Conservation (phyloP, 2,113 vertebrate genomes). For the Baryphthengus martii region DNA sequence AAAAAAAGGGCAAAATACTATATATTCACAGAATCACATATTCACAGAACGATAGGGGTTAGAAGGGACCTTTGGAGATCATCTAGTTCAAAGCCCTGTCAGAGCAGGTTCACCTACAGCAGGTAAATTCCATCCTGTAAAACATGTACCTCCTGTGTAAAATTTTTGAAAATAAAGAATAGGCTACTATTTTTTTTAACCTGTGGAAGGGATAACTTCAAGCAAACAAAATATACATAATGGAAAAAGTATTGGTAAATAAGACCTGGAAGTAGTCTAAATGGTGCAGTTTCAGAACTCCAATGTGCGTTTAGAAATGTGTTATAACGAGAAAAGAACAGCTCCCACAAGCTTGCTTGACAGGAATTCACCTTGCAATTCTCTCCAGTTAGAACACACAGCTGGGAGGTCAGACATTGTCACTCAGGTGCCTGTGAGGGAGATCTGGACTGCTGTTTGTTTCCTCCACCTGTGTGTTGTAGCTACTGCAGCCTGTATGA, state of each 20-base stretch:
- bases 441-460: not conserved
- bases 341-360: not conserved
- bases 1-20: not conserved
- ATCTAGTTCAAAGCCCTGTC: too few species aligned
- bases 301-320: not conserved
- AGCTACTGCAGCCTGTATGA: not conserved
- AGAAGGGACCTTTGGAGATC: too few species aligned
- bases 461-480: not conserved
- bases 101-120: too few species aligned
- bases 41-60: too few species aligned
- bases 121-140: not conserved
- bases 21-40: not conserved
- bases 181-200: fast-evolving
- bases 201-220: not conserved
- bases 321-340: not conserved
- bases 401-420: not conserved
- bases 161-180: not conserved
- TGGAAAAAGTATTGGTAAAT: not conserved
- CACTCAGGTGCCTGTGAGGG: not conserved
- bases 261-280: not conserved
- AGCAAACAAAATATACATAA: not conserved
- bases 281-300: not conserved
- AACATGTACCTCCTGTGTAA: not conserved
- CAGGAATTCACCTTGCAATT: not conserved
- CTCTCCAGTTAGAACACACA: not conserved